Evolutionary conservation across 2,888 invertebrate genomes (phyloP).

Genomic region (Chymomyza procnemis): DNA sequence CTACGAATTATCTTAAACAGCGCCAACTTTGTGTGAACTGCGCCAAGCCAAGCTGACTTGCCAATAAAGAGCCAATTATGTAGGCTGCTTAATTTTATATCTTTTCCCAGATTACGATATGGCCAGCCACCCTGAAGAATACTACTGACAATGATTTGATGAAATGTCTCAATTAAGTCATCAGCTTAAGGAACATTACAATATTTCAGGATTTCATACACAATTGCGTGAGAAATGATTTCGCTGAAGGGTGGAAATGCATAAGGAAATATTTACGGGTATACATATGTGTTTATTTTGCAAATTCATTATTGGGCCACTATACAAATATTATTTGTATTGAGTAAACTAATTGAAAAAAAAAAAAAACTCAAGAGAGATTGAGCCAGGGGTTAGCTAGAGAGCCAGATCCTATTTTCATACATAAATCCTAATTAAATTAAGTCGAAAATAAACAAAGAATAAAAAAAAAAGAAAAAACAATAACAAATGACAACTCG

Average conservation of each 20-base stretch:
- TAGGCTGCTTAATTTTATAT: not conserved
- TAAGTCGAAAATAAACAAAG: slow-evolving; percentile 38
- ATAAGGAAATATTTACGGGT: slow-evolving; percentile 25
- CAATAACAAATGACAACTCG: slow-evolving; percentile 62
- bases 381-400: not conserved
- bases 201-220: not conserved
- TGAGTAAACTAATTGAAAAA: slow-evolving; percentile 37
- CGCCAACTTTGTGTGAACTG: slow-evolving; percentile 17
- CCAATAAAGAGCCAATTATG: not conserved
- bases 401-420: slow-evolving; percentile 51
- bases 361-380: slow-evolving; percentile 11
- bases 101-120: not conserved
- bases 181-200: not conserved
- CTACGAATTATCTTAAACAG: slow-evolving; percentile 67
- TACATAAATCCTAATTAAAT: slow-evolving; percentile 70
- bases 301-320: slow-evolving; percentile 56
- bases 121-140: not conserved
- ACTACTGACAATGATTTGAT: slow-evolving; percentile 56
- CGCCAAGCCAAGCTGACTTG: not conserved
- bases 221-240: not conserved
- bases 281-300: slow-evolving; percentile 36
- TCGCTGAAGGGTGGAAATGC: not conserved
- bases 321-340: slow-evolving; percentile 61
- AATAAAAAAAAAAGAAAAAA: slow-evolving; percentile 56
- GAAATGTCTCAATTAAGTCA: slow-evolving; percentile 68